Conservation (phyloP, 2,113 vertebrate species). For the Maylandia zebra region DNA sequence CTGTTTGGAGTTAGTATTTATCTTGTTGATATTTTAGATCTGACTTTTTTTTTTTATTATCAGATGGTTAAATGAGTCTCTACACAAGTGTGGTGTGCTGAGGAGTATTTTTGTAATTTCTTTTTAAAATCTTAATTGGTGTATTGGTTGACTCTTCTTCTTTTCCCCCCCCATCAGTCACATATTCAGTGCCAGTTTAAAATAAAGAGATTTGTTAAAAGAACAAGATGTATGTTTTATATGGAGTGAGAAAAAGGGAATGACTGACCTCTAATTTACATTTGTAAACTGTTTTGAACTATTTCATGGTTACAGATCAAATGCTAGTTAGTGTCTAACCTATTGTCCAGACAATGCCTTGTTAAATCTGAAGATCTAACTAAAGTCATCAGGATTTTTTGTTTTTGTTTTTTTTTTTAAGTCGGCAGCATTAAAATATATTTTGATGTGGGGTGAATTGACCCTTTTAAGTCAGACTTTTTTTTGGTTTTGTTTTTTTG, state of each 20-base stretch:
- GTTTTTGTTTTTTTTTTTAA: neutral
- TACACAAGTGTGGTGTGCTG: neutral
- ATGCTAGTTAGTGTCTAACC: neutral
- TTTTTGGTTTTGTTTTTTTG: neutral
- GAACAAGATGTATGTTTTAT: neutral
- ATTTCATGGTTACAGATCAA: neutral
- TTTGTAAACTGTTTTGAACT: neutral
- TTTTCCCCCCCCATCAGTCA: neutral
- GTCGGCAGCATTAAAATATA: accelerated
- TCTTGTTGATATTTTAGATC: slow-evolving; percentile 11
- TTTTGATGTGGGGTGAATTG: neutral
- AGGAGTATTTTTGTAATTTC: neutral
- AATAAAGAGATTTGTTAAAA: slow-evolving; percentile 28
- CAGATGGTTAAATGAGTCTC: neutral
- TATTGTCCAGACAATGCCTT: neutral
- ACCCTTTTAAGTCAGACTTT: neutral
- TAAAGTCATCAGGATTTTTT: neutral
- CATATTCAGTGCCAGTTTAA: slow-evolving; percentile 12
- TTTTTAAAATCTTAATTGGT: neutral
- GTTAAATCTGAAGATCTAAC: neutral
- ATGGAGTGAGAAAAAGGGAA: neutral
- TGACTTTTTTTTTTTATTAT: neutral
- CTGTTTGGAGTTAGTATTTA: slow-evolving; percentile 44
- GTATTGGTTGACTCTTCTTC: neutral
- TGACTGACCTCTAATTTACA: neutral